These are phyloP conservation scores for Chiridota heheva DNA, from an alignment of 35 echinoderm and acorn worm genomes.

Conservation along the genomic window DNA sequence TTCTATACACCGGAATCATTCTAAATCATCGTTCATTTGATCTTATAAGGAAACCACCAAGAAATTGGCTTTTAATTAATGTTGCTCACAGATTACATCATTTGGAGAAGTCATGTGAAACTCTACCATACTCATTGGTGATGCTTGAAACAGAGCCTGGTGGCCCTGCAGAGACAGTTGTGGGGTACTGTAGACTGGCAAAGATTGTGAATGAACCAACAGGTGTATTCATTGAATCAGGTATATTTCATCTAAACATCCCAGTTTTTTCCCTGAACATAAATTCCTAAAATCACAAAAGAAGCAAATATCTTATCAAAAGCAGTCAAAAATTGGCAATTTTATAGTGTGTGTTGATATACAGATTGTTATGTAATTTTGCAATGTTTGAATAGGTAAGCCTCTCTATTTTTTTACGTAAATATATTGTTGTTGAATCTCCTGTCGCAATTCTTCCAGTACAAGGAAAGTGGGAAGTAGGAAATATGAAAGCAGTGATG, in stretches of 20 bases:
- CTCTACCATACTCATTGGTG: conserved; percentile 75
- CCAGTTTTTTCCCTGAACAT: not conserved
- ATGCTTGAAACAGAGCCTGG: conserved; percentile 49
- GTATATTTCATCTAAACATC: conserved; percentile 27
- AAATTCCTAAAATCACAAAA: not conserved
- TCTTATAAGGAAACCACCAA: not conserved
- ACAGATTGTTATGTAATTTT: not conserved
- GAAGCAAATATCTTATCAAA: not conserved
- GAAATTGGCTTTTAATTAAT: not conserved
- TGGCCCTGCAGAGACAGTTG: conserved; percentile 6
- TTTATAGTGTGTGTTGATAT: not conserved
- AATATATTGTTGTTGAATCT: not conserved
- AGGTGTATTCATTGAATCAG: conserved; percentile 89
- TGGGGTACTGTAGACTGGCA: conserved; percentile 79
- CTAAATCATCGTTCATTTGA: too few relatives aligned
- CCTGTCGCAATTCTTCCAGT: too few relatives aligned
- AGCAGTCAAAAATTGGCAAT: not conserved
- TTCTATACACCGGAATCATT: too few relatives aligned
- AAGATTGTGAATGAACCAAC: conserved; percentile 67
- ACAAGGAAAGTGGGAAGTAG: too few relatives aligned
- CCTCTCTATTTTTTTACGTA: not conserved
- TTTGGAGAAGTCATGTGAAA: conserved; percentile 66
- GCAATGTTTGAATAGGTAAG: not conserved
- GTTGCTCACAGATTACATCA: conserved; percentile 51
- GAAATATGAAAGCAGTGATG: too few relatives aligned